These are phyloP conservation scores for Cygnus atratus DNA, from an alignment of 2,113 vertebrate species.

Conservation along the genomic window DNA sequence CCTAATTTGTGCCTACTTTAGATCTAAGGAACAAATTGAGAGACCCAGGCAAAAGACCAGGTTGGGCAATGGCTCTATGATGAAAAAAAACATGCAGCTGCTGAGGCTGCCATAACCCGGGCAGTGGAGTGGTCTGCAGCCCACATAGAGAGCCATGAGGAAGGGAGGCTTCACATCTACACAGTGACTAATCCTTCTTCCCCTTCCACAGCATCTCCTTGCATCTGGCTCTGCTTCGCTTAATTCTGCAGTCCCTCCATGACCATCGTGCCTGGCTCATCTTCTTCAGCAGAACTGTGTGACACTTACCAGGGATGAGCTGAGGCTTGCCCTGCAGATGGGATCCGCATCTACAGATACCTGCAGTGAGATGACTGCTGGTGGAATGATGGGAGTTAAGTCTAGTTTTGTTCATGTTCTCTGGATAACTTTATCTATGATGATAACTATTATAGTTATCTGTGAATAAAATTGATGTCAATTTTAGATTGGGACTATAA, in stretches of 20 bases:
- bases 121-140: background rate
- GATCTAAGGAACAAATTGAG: background rate
- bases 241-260: background rate
- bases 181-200: background rate
- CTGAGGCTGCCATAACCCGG: background rate
- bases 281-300: background rate
- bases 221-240: background rate
- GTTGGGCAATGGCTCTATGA: background rate
- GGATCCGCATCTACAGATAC: background rate
- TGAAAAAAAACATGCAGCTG: background rate
- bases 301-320: background rate
- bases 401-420: background rate
- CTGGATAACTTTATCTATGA: background rate
- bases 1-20: background rate
- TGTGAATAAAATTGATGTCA: background rate
- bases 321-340: background rate
- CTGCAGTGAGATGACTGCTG: background rate
- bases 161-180: background rate
- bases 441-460: background rate
- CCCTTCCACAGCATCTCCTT: background rate
- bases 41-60: background rate
- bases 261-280: fast-evolving
- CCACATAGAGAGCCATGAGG: background rate
- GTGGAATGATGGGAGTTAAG: background rate
- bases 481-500: background rate